Evolutionary conservation across 2,797 vertebrate genomes (phyloP).

Genomic region (Nasua narica): DNA sequence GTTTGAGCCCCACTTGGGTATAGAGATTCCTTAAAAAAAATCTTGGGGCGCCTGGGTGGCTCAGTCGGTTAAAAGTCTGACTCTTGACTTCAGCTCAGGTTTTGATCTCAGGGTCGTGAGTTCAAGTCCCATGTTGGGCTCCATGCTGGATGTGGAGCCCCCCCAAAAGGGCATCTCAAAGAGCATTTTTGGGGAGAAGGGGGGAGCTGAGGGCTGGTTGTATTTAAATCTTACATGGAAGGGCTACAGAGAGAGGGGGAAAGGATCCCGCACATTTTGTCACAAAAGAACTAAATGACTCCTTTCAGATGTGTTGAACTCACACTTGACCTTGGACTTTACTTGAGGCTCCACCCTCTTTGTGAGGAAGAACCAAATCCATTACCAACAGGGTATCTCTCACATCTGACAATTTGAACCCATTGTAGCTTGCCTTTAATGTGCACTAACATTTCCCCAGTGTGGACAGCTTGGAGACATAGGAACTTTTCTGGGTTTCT

Average conservation of each 20-base stretch:
- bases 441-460: neutral
- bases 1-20: neutral
- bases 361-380: neutral
- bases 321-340: neutral
- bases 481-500: neutral
- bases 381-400: neutral
- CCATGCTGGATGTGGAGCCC: neutral
- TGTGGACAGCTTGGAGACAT: neutral
- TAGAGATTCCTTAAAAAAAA: neutral
- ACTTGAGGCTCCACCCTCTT: neutral
- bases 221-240: conserved; percentile 16
- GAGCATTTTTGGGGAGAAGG: neutral
- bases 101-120: neutral
- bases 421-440: neutral
- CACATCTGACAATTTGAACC: neutral
- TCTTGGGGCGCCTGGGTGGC: neutral
- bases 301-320: neutral
- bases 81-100: neutral
- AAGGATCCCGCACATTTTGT: neutral
- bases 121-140: neutral
- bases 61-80: neutral
- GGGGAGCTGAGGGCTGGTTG: neutral
- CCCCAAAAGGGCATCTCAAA: neutral
- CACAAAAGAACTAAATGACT: neutral
- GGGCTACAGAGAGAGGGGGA: neutral